Evolutionary conservation across 2,888 invertebrate genomes (phyloP).

Genomic region (Taphrorychus bicolor): DNA sequence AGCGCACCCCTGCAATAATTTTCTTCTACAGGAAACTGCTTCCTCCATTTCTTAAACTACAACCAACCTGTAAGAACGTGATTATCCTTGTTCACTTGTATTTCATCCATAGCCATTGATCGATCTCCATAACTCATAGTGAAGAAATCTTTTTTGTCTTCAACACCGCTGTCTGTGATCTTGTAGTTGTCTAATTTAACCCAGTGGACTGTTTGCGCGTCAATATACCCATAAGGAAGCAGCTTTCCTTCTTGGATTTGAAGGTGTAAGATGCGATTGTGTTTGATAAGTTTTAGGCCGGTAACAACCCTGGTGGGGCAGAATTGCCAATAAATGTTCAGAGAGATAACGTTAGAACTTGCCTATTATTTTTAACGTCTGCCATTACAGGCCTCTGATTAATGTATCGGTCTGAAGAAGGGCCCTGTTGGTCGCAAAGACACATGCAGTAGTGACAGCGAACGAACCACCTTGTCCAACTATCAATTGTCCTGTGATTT

Average conservation of each 20-base stretch:
- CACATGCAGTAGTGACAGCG: conserved; percentile 90
- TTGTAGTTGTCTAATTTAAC: conserved; percentile 70
- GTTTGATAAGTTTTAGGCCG: conserved; percentile 76
- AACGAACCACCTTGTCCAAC: conserved; percentile 90
- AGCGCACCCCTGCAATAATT: conserved; percentile 63
- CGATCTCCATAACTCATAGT: conserved; percentile 76
- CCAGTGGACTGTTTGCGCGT: conserved; percentile 69
- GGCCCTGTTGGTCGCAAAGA: conserved; percentile 76
- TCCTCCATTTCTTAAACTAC: too few relatives aligned
- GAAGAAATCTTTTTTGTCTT: conserved; percentile 75
- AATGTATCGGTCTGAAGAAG: conserved; percentile 79
- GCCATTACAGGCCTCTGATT: conserved; percentile 72
- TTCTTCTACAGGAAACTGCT: background rate
- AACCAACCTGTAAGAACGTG: conserved; percentile 75
- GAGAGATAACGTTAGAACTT: conserved; percentile 49
- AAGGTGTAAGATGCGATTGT: conserved; percentile 78
- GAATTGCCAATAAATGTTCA: background rate
- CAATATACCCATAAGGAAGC: conserved; percentile 70
- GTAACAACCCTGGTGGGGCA: conserved; percentile 74
- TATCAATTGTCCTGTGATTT: conserved; percentile 69
- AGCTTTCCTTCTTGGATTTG: conserved; percentile 80
- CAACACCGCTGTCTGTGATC: conserved; percentile 63
- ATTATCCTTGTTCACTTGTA: conserved; percentile 68
- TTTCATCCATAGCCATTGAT: conserved; percentile 81
- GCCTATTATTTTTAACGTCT: conserved; percentile 69